A percentile compares a stretch with the other conserved stretches of the same genome.
Evolutionary conservation across 2,888 invertebrate genomes (phyloP).

Genomic region (Ypsolopha sequella): DNA sequence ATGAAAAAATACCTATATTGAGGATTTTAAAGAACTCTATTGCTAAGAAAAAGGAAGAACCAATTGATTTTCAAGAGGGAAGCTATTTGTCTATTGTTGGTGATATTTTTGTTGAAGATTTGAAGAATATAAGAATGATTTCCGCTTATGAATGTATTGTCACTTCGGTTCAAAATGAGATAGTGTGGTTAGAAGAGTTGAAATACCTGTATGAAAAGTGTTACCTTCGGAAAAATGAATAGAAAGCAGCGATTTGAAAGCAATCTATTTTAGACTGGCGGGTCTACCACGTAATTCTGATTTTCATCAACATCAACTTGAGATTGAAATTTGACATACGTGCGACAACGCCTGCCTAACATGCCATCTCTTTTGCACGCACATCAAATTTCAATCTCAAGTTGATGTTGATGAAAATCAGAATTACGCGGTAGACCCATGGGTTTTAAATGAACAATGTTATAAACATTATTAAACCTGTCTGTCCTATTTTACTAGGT

Average conservation of each 20-base stretch:
- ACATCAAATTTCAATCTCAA: no score
- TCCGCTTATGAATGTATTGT: slow-evolving; percentile 40
- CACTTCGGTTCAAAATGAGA: slow-evolving; percentile 38
- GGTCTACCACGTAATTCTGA: no score
- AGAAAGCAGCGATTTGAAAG: neutral
- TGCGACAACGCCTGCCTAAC: no score
- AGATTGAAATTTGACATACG: no score
- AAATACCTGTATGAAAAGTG: slow-evolving; percentile 51
- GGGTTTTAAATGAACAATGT: no score
- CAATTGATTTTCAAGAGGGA: slow-evolving; percentile 32
- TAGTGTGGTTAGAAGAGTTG: slow-evolving; percentile 56
- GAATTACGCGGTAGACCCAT: no score
- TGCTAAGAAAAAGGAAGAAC: slow-evolving; percentile 21
- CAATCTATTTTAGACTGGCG: no score
- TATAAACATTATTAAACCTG: no score
- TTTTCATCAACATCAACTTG: no score
- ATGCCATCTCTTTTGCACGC: no score
- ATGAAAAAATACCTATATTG: slow-evolving; percentile 36
- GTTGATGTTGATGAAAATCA: no score
- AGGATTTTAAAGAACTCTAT: slow-evolving; percentile 36
- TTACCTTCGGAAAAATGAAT: slow-evolving; percentile 27
- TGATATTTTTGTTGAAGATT: slow-evolving; percentile 48
- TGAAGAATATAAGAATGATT: slow-evolving; percentile 35
- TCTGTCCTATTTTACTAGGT: no score
- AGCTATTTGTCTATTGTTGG: slow-evolving; percentile 40